Evolutionary conservation across 2,113 vertebrate species (phyloP).

Genomic region (Ellobius talpinus): DNA sequence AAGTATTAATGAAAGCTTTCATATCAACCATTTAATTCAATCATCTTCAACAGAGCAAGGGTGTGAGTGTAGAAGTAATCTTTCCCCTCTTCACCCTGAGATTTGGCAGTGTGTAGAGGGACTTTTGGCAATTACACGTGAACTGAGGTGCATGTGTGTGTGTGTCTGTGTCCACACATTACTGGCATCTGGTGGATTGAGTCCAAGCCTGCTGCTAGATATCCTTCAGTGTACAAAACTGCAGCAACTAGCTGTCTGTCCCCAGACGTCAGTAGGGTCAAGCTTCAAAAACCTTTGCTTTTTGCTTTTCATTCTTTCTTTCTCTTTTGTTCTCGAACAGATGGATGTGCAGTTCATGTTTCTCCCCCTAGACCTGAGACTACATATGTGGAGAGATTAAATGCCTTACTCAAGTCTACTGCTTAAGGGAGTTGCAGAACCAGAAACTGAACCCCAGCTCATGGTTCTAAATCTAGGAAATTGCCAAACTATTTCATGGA

Average conservation of each 20-base stretch:
- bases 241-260: not conserved
- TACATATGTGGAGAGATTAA: not conserved
- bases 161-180: not conserved
- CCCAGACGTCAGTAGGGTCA: not conserved
- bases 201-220: not conserved
- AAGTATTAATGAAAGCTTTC: conserved; percentile 48
- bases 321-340: not conserved
- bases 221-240: not conserved
- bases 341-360: not conserved
- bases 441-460: not conserved
- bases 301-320: conserved; percentile 36
- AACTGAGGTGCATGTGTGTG: not conserved
- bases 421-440: not conserved
- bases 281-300: not conserved
- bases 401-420: not conserved
- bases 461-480: conserved; percentile 6
- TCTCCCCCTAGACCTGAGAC: not conserved
- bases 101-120: conserved; percentile 4
- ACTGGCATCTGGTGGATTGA: conserved; percentile 5
- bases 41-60: not conserved
- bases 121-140: not conserved
- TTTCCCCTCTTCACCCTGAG: not conserved
- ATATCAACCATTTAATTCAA: not conserved
- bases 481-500: conserved; percentile 26
- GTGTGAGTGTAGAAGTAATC: not conserved